Evolutionary conservation across 2,113 vertebrate genomes (phyloP).

Genomic region (Morone chrysops): DNA sequence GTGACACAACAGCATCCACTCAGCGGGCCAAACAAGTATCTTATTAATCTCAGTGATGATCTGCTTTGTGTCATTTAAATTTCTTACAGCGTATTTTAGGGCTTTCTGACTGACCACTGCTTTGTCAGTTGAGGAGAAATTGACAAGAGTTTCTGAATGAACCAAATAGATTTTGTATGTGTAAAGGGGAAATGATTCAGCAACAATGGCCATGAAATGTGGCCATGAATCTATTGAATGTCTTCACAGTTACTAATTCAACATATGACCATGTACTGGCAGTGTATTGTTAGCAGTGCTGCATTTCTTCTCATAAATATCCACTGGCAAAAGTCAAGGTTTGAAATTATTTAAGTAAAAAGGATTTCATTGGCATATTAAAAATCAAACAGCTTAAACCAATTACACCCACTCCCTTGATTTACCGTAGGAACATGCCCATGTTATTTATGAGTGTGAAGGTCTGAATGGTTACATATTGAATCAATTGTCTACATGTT

Average conservation of each 20-base stretch:
- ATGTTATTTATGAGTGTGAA: not conserved
- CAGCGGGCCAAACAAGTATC: not conserved
- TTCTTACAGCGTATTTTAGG: not conserved
- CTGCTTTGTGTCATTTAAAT: not conserved
- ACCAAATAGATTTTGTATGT: not conserved
- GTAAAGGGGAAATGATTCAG: not conserved
- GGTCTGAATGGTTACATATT: not conserved
- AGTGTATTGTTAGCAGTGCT: not conserved
- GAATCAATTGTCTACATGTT: not conserved
- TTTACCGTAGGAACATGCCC: not conserved
- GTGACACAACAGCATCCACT: constrained; percentile 10
- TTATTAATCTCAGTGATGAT: not conserved
- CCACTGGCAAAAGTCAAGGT: not conserved
- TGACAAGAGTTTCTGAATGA: not conserved
- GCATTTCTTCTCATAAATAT: not conserved
- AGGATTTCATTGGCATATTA: not conserved
- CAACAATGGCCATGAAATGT: not conserved
- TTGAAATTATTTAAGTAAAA: not conserved
- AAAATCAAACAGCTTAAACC: not conserved
- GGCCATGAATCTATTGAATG: not conserved
- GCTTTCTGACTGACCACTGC: not conserved
- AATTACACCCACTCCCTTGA: not conserved
- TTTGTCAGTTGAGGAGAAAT: not conserved
- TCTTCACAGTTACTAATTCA: not conserved
- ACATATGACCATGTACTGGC: not conserved